These are phyloP conservation scores for Stegophylla sp. DNA, from an alignment of 2,888 invertebrate species.

Conservation along the genomic window DNA sequence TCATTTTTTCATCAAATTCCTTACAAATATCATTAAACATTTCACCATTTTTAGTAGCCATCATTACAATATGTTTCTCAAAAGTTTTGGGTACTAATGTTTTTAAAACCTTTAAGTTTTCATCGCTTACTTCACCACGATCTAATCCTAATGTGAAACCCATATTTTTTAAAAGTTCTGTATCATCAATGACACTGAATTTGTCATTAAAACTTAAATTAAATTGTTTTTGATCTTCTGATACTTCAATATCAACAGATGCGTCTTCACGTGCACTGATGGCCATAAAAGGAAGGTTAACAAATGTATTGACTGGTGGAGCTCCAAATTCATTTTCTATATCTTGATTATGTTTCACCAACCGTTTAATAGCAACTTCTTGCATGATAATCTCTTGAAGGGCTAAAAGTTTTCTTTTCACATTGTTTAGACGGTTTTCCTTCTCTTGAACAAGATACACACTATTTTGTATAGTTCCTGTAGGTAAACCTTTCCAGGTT, in stretches of 20 bases:
- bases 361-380: constrained; percentile 47
- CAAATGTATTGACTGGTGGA: constrained; percentile 36
- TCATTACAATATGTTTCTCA: constrained; percentile 49
- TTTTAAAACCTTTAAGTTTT: constrained; percentile 47
- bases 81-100: constrained; percentile 54
- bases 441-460: constrained; percentile 58
- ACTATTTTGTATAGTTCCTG: constrained; percentile 51
- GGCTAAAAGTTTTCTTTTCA: constrained; percentile 53
- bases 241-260: constrained; percentile 46
- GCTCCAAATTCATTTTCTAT: constrained; percentile 51
- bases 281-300: constrained; percentile 51
- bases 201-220: constrained; percentile 50
- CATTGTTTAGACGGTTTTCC: constrained; percentile 48
- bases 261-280: constrained; percentile 48
- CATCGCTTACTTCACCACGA: constrained; percentile 39
- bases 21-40: constrained; percentile 57
- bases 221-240: constrained; percentile 53
- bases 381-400: constrained; percentile 57
- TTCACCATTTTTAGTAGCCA: constrained; percentile 57
- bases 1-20: constrained; percentile 52
- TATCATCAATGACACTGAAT: constrained; percentile 46
- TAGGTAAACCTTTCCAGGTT: constrained; percentile 55
- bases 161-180: constrained; percentile 49
- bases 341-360: constrained; percentile 48
- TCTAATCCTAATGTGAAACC: constrained; percentile 51